Percentiles rank a stretch among this genome's conserved stretches.
Conservation (phyloP, 2,113 vertebrate genomes). For the Dolichotis patagonum region DNA sequence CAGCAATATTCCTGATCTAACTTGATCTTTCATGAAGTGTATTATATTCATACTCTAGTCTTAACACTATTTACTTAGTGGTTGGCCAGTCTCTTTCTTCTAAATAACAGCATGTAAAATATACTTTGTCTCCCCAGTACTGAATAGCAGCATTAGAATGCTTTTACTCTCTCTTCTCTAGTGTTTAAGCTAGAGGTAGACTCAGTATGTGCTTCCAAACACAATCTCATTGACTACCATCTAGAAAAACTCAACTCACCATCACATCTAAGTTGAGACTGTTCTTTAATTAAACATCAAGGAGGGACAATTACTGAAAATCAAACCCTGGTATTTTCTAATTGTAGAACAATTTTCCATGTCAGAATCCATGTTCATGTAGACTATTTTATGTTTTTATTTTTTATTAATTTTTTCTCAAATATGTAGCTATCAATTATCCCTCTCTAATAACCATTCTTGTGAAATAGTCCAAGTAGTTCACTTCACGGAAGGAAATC, state of each 20-base stretch:
- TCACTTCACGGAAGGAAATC: background rate
- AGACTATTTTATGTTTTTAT: constrained; percentile 27
- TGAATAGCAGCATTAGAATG: background rate
- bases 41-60: background rate
- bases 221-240: constrained; percentile 66
- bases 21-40: background rate
- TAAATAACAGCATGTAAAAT: background rate
- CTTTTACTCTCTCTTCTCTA: background rate
- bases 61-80: background rate
- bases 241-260: constrained; percentile 76
- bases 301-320: constrained; percentile 75
- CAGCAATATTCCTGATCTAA: background rate
- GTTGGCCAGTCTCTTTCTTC: background rate
- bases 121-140: background rate
- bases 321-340: constrained; percentile 78
- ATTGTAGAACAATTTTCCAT: constrained; percentile 64
- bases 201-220: constrained; percentile 74
- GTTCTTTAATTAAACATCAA: constrained; percentile 84
- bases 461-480: background rate
- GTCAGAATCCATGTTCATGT: background rate
- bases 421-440: background rate
- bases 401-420: background rate
- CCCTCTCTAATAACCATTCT: background rate
- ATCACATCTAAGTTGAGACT: constrained; percentile 80
- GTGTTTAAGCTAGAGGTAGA: constrained; percentile 44